phyloP scores from a whole-genome alignment of 2,888 invertebrate genomes.

The Trichopria drosophilae region DNA sequence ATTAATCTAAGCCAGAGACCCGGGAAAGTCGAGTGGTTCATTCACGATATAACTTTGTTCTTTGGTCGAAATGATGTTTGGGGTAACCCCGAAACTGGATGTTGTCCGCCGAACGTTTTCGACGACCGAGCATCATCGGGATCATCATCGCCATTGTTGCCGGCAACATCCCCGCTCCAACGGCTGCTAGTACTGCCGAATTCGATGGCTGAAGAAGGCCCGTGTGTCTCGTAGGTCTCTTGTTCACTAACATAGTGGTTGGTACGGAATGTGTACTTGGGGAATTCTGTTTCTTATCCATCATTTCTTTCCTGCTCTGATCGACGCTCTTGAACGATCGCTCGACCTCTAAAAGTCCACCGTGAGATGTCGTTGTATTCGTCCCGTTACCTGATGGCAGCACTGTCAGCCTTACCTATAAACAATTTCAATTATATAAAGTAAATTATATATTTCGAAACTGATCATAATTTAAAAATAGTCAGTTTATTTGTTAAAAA shows the following conservation, averaged over 20 bases:
- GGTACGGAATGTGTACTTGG: neutral
- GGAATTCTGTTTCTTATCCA: constrained; percentile 34
- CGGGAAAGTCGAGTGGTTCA: too few relatives aligned
- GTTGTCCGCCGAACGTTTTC: constrained; percentile 47
- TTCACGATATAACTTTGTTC: too few relatives aligned
- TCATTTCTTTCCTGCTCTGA: constrained; percentile 61
- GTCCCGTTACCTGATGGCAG: constrained; percentile 69
- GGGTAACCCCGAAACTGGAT: too few relatives aligned
- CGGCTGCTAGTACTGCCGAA: constrained; percentile 70
- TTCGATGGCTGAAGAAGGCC: constrained; percentile 62
- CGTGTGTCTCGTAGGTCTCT: constrained; percentile 42
- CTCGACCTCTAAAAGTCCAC: constrained; percentile 75
- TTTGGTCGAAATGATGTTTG: too few relatives aligned
- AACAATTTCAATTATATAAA: too few relatives aligned
- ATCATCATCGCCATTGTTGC: constrained; percentile 81
- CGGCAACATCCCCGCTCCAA: constrained; percentile 78
- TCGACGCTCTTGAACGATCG: constrained; percentile 73
- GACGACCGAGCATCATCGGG: constrained; percentile 73
- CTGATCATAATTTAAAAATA: too few relatives aligned
- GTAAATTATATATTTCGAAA: too few relatives aligned
- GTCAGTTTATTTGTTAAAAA: too few relatives aligned
- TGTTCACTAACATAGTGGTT: constrained; percentile 34
- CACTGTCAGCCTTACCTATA: constrained; percentile 69
- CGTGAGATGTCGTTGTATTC: constrained; percentile 67
- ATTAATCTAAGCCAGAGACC: too few relatives aligned